These are phyloP conservation scores for Syngnathus floridae DNA, from an alignment of 2,113 vertebrate species.

Conservation along the genomic window DNA sequence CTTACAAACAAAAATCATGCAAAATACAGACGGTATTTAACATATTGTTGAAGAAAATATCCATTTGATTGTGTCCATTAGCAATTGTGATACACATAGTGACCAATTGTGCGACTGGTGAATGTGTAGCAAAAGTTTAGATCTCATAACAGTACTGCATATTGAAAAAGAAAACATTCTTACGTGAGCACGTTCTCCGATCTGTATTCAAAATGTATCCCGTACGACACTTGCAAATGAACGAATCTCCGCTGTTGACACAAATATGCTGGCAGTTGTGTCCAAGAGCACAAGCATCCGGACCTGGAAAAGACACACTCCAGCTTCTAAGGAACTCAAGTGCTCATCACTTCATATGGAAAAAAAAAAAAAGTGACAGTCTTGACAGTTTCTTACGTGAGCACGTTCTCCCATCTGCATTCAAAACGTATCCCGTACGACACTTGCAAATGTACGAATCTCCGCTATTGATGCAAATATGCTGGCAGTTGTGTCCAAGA, in stretches of 20 bases:
- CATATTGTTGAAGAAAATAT: not conserved
- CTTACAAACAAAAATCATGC: not conserved
- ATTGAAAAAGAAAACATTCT: constrained; percentile 13
- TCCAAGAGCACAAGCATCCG: constrained; percentile 55
- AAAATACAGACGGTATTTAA: not conserved
- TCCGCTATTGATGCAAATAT: constrained; percentile 61
- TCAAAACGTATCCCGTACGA: constrained; percentile 67
- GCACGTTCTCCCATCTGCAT: constrained; percentile 71
- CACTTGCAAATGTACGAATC: constrained; percentile 66
- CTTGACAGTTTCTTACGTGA: constrained; percentile 53
- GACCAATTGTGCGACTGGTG: not conserved
- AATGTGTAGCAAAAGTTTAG: not conserved
- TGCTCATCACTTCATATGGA: not conserved
- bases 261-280: constrained; percentile 73
- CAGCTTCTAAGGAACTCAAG: constrained; percentile 47
- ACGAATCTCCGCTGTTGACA: constrained; percentile 49
- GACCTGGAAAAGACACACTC: constrained; percentile 1
- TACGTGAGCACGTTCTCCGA: constrained; percentile 70
- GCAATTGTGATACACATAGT: not conserved
- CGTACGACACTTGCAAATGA: constrained; percentile 64
- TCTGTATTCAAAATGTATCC: constrained; percentile 73
- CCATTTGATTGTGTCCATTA: not conserved
- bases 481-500: constrained; percentile 69
- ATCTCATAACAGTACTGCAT: not conserved
- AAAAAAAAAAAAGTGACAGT: constrained; percentile 9